A percentile compares a stretch with the other conserved stretches of the same genome.
Evolutionary conservation across 2,113 vertebrate genomes (phyloP).

Genomic region (Capra hircus): DNA sequence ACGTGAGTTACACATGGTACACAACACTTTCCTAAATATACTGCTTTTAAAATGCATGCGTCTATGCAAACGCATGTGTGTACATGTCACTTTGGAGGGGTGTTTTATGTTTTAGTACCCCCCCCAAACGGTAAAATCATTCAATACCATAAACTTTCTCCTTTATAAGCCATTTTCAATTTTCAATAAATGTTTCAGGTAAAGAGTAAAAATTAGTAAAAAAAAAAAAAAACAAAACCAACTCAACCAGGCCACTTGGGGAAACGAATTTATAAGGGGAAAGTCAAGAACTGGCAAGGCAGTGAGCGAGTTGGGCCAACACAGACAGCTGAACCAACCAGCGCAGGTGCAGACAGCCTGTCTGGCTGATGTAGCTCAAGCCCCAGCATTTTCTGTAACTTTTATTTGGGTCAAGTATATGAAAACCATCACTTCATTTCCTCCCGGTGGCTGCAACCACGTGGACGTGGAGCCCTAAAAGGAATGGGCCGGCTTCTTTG

Average conservation of each 20-base stretch:
- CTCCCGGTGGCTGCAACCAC: accelerated
- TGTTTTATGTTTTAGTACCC: not conserved
- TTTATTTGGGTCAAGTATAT: not conserved
- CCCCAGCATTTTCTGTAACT: not conserved
- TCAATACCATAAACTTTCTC: not conserved
- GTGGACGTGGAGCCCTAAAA: accelerated
- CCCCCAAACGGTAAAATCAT: not conserved
- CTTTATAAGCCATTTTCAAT: not conserved
- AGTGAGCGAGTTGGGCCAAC: not conserved
- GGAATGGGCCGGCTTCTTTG: accelerated
- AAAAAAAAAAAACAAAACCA: not conserved
- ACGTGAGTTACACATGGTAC: accelerated
- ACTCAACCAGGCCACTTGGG: not conserved
- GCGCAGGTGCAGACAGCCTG: not conserved
- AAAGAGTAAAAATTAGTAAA: not conserved
- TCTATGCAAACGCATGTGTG: accelerated
- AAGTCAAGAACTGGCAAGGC: no score
- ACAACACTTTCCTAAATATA: accelerated
- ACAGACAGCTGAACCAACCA: not conserved
- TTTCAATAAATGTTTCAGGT: not conserved
- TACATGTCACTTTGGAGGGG: not conserved
- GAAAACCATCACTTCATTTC: not conserved
- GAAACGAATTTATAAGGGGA: not conserved
- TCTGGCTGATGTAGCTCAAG: not conserved
- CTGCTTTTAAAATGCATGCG: not conserved